phyloP scores from a whole-genome alignment of 2,797 vertebrate genomes.

The Etheostoma perlongum region DNA sequence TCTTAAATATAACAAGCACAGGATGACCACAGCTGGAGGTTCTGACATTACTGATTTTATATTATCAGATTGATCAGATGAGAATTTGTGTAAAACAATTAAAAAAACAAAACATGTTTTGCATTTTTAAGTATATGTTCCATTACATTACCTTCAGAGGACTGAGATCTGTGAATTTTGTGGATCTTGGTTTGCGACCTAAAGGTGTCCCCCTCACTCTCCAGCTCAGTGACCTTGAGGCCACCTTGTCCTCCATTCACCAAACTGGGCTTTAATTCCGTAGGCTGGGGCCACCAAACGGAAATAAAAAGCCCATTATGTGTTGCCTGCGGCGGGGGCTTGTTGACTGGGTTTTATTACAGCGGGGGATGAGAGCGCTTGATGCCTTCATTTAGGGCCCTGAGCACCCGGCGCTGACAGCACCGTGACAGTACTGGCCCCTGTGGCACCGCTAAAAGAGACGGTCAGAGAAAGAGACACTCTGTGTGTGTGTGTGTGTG shows the following conservation, averaged over 20 bases:
- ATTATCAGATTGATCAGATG: neutral
- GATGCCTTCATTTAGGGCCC: conserved; percentile 87
- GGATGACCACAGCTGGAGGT: neutral
- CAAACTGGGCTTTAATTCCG: conserved; percentile 83
- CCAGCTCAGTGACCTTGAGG: conserved; percentile 80
- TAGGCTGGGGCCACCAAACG: conserved; percentile 80
- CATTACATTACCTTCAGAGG: neutral
- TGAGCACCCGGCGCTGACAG: conserved; percentile 76
- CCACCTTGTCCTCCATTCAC: conserved; percentile 76
- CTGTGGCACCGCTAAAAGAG: conserved; percentile 79
- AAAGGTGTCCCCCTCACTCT: conserved; percentile 42
- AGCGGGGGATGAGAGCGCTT: conserved; percentile 77
- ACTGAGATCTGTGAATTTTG: neutral
- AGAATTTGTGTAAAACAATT: neutral
- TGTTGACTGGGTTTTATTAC: conserved; percentile 88
- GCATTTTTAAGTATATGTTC: neutral
- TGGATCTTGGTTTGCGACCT: conserved; percentile 6
- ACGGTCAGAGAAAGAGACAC: conserved; percentile 62
- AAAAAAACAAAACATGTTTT: neutral
- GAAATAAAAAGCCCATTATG: conserved; percentile 88
- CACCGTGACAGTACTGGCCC: conserved; percentile 75
- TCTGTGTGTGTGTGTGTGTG: conserved; percentile 61
- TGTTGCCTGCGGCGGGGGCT: conserved; percentile 80
- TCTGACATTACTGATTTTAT: neutral
- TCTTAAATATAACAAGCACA: neutral